Conservation (phyloP, 2,113 vertebrate genomes). For the Pitta sordida region DNA sequence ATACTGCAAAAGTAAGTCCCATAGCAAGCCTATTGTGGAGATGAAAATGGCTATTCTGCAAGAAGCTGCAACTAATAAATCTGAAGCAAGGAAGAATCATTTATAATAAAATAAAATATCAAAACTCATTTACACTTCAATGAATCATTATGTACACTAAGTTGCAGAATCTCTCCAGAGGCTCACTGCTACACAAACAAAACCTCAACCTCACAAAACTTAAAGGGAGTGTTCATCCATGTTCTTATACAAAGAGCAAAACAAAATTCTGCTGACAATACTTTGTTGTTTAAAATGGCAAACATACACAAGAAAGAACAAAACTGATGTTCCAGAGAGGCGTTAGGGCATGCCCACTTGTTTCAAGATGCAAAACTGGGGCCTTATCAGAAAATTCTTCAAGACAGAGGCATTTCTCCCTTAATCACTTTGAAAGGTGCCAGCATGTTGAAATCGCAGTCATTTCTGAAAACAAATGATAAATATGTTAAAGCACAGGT, state of each 20-base stretch:
- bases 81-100: background rate
- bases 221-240: background rate
- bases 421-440: background rate
- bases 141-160: background rate
- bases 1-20: background rate
- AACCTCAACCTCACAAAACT: background rate
- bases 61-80: background rate
- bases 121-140: background rate
- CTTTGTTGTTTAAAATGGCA: background rate
- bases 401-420: background rate
- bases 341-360: background rate
- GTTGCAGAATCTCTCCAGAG: background rate
- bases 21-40: background rate
- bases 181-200: background rate
- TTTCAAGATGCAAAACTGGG: background rate
- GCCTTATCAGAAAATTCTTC: constrained; percentile 5
- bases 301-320: background rate
- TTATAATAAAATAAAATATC: background rate
- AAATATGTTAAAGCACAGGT: background rate
- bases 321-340: background rate
- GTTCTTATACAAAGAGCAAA: background rate
- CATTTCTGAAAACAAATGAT: background rate
- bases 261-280: background rate
- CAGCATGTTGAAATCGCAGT: background rate
- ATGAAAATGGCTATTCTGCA: background rate